Base-by-base conservation (phyloP, 1,140 invertebrate genomes). In the Drosophila lacteicornis region DNA sequence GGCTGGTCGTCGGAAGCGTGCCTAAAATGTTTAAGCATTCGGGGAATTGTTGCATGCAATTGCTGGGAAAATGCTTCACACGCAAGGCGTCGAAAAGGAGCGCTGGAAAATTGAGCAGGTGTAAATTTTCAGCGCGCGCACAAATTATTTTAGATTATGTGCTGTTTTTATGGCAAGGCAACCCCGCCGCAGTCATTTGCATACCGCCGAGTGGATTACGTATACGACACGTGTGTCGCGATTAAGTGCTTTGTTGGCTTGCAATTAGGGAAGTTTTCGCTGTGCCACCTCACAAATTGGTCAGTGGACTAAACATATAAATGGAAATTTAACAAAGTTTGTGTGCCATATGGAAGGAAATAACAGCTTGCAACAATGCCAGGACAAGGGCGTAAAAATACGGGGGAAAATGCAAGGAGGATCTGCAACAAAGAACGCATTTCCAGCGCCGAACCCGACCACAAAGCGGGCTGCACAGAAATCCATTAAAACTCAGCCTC, bases 81-180 rank as follows among this genome's bases (percentile, higher is more conserved):
- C 84, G 84, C 84, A 90, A 83, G 75, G 81, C 76, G 57, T 63
- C 60, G 70, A 50, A 50, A 51, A 59, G 56, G 45, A 40, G 49
- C 59, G 27, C 43, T 63, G 73, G 50, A 49, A 58, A 71, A 49
- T 56, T 55, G 55, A 71, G 66, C 80, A 88, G 84, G 84, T 88
- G 84, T 88, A 84, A 90, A 88, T 88, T 88, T 88, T 79, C 67
- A 80, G 47, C 33, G 84, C 74, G 58, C 74, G 58, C 84, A 90
- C 85, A 90, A 88, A 88, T 88, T 88, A 88, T 88, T 88, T 88
- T 90, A 88, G 85, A 88, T 88, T 88, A 88, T 88, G 84, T 84
- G 74, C 61, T 67, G n/a, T 38, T 78, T 87, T 88, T 84, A 84
- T 80, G 84, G 70, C 15, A 55, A 19, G 11, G 19, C n/a, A 68